Base-by-base conservation (phyloP, 1,140 invertebrate species). In the Venturia canescens region DNA sequence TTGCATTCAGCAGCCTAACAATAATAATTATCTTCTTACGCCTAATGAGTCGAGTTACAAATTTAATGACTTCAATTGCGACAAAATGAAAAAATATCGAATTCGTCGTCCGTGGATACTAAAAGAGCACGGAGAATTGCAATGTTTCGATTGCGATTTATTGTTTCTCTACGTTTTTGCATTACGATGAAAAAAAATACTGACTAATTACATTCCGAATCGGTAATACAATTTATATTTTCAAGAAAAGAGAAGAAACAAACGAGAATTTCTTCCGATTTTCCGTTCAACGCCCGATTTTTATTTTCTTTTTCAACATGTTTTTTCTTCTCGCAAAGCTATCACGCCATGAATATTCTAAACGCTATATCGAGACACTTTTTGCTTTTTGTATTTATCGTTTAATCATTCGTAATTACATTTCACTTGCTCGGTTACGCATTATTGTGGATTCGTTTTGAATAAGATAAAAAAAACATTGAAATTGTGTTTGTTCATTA, bases 1-100 rank as follows among this genome's bases (percentile, higher is more conserved):
- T 89, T 90, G 89, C 89, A 90, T 88, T 87, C 85, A 87, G 87
- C 87, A 87, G 87, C 83, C 87, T 86, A 86, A 79, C 23, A 82
- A 74, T 79, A 26, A 66, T 83, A 80, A 34, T 67, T 80, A 78
- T n/a, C 48, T 23, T 75, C 84, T 81, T 84, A 78, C 79, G 78
- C 80, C 79, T 86, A 82, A 80, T 79, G 71, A 79, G 69, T 83
- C 67, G 69, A 69, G 66, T 80, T 83, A 83, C 38, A 84, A 85
- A 84, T 26, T 79, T 72, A 81, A 57, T 78, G 53, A 71, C 50
- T 74, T 74, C 78, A 82, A 69, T 69, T 29, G 66, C 29, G 66
- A 69, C 1, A 31, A 69, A 18, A 69, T 31, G 3, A 13, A 57
- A 57, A 74, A 18, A 53, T 27, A 74, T 74, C 48, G 48, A 53